Evolutionary conservation across 2,797 vertebrate genomes (phyloP), one percentile per base, ranked within the genome.

Genomic region (Phrynocephalus forsythii): DNA sequence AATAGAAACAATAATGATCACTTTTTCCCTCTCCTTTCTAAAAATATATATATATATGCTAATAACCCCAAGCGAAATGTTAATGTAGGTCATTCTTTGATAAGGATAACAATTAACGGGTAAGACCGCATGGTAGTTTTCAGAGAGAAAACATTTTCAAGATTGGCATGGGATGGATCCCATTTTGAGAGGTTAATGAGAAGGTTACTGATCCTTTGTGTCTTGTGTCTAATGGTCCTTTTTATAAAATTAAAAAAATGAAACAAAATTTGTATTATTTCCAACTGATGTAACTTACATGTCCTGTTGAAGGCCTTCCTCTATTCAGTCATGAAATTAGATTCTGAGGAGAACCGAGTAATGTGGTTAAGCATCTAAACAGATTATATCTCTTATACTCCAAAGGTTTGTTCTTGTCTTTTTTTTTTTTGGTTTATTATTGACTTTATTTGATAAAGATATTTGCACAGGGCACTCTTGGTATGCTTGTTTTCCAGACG

Each of bases 171-270:
- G 94, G 95, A 96, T 94, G 92, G 95, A 96, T 95, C 95, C 93
- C 95, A 95, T 96, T 97, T 95, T 94, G 94, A 96, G 96, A 97
- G 96, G 96, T 97, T 97, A 97, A 97, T 97, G 95, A 97, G 95
- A 93, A 96, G 96, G 96, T 96, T 96, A 95, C 94, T 93, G 95
- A 94, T 96, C 94, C 94, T 96, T 95, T 96, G 93, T 94, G 92
- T 96, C 93, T 95, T 94, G 91, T 92, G 85, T 95, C 90, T 96
- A 95, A 94, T 94, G 95, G 93, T 92, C 90, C 91, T 93, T 95
- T 83, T 92, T 92, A 82, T 67, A 30, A 73, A 86, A 79, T 71
- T 30, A 6, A 79, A 85, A 80, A 80, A 83, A 30, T 33, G 30
- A 73, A 76, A 76, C 22, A 94, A 94, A 94, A 3, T 24, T 24